Conservation (phyloP, 2,797 vertebrate species). For the Molossus molossus region DNA sequence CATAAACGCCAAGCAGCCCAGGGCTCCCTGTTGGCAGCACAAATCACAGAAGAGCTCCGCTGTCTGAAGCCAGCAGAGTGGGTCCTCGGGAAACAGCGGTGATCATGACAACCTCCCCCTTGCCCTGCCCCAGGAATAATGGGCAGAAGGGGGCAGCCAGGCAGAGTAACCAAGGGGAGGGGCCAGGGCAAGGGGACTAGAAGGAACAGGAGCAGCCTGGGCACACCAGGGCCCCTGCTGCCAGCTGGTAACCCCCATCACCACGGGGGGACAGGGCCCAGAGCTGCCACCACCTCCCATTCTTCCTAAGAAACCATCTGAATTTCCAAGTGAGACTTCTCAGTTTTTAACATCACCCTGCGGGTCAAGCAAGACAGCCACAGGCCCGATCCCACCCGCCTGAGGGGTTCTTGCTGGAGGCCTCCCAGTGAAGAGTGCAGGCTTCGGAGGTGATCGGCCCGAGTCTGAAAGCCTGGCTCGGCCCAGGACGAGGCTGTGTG, state of each 20-base stretch:
- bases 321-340: background rate
- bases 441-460: background rate
- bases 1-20: background rate
- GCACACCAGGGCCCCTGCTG: fast-evolving
- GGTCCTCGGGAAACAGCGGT: background rate
- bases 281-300: background rate
- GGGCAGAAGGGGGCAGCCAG: too few species aligned
- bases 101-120: background rate
- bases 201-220: background rate
- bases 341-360: background rate
- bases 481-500: background rate
- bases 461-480: background rate
- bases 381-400: background rate
- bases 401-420: background rate
- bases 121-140: background rate
- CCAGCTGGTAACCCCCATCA: fast-evolving
- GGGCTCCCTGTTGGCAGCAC: background rate
- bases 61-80: background rate
- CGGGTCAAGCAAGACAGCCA: background rate
- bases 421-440: background rate
- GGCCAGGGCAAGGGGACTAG: fast-evolving
- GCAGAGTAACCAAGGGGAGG: too few species aligned
- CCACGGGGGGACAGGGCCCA: fast-evolving
- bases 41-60: background rate
- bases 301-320: background rate